Conservation (phyloP, 2,113 vertebrate species). For the Puntigrus tetrazona region DNA sequence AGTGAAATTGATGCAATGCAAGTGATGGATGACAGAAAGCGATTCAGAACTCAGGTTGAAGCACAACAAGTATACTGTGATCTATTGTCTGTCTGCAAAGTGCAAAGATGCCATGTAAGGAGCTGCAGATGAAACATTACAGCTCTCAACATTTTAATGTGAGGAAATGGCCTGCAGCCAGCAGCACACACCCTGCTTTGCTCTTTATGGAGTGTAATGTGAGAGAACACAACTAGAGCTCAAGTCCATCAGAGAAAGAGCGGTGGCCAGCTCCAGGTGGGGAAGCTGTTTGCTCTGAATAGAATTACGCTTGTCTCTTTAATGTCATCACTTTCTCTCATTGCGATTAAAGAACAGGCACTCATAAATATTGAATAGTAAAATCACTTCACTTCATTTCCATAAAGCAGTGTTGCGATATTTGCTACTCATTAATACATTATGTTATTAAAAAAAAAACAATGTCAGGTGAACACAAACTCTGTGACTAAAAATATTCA, state of each 20-base stretch:
- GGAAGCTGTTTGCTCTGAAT: constrained; percentile 14
- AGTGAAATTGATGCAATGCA: background rate
- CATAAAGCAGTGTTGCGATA: background rate
- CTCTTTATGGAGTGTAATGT: constrained; percentile 42
- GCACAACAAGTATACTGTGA: background rate
- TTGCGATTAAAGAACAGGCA: background rate
- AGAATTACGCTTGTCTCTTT: background rate
- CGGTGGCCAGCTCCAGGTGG: background rate
- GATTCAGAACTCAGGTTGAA: background rate
- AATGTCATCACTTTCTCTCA: background rate
- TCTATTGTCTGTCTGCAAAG: constrained; percentile 15
- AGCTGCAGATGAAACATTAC: constrained; percentile 32
- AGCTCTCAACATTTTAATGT: constrained; percentile 35
- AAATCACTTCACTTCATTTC: background rate
- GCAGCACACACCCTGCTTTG: background rate
- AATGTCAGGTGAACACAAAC: background rate
- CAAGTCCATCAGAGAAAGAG: constrained; percentile 25
- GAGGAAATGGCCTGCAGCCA: constrained; percentile 41
- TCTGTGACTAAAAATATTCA: background rate
- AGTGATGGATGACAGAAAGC: background rate
- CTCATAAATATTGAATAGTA: constrained; percentile 6
- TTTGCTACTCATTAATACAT: background rate
- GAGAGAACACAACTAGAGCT: constrained; percentile 30
- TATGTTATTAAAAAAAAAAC: no score
- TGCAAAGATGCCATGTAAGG: constrained; percentile 23